Conservation (phyloP, 2,113 vertebrate genomes). For the Morphnarchus princeps region DNA sequence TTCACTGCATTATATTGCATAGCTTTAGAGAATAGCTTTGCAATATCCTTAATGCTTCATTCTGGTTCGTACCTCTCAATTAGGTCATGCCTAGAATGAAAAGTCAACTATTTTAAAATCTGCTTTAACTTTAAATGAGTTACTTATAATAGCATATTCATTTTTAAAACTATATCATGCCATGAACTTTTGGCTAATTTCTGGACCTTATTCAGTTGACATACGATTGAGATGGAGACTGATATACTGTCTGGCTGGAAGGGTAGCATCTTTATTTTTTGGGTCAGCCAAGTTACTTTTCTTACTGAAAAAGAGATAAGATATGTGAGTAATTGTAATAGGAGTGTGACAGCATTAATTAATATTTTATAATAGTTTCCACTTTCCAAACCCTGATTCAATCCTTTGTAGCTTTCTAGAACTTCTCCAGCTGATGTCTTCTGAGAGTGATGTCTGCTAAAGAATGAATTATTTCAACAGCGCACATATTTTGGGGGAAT, state of each 20-base stretch:
- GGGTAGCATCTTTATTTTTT: background rate
- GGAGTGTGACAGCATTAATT: background rate
- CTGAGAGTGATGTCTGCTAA: background rate
- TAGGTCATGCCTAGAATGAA: background rate
- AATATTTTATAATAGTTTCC: background rate
- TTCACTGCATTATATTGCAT: background rate
- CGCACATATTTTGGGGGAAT: background rate
- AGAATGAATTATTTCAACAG: background rate
- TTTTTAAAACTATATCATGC: background rate
- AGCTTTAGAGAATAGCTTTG: background rate
- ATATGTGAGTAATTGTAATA: background rate
- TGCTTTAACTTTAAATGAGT: background rate
- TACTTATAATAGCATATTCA: background rate
- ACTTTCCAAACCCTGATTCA: background rate
- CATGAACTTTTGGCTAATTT: background rate
- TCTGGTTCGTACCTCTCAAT: background rate
- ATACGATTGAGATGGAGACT: background rate
- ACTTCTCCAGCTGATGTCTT: background rate
- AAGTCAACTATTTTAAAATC: background rate
- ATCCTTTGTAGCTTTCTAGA: background rate
- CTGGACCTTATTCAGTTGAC: background rate
- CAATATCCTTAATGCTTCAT: background rate
- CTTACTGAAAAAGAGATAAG: background rate
- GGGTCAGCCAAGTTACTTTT: slow-evolving; percentile 1
- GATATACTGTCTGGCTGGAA: background rate